Conservation (phyloP, 1,140 invertebrate species). For the Drosophila athabasca region DNA sequence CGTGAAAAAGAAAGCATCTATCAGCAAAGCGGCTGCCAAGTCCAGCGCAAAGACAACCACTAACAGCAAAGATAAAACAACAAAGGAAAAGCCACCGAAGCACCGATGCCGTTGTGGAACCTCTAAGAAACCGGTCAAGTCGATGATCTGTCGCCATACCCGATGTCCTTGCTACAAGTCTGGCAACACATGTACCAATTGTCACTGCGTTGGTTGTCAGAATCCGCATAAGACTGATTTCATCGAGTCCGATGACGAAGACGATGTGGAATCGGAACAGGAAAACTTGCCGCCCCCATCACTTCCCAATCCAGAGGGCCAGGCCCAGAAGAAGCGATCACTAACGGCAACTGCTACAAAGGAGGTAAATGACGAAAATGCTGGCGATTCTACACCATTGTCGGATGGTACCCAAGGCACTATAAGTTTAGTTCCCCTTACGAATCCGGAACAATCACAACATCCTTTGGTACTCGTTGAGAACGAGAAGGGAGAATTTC, state of each 20-base stretch:
- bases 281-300: no score
- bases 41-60: no score
- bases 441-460: slow-evolving; percentile 33
- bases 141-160: slow-evolving; percentile 54
- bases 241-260: slow-evolving; percentile 22
- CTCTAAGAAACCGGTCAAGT: slow-evolving; percentile 25
- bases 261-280: slow-evolving; percentile 7
- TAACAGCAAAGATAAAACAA: no score
- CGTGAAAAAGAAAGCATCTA: no score
- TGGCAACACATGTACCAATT: slow-evolving; percentile 38
- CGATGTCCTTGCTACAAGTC: slow-evolving; percentile 54
- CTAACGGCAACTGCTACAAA: neutral
- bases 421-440: slow-evolving; percentile 39
- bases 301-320: no score
- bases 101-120: slow-evolving; percentile 56
- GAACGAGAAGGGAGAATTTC: slow-evolving; percentile 67
- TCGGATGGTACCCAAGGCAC: neutral
- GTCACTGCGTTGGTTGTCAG: slow-evolving; percentile 54
- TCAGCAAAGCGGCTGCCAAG: neutral
- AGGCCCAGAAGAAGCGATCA: neutral
- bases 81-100: slow-evolving; percentile 19
- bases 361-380: neutral
- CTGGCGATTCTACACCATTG: neutral
- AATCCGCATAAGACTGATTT: slow-evolving; percentile 54
- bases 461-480: slow-evolving; percentile 62